phyloP scores from a whole-genome alignment of 2,113 vertebrate genomes.

The Pluvialis apricaria region DNA sequence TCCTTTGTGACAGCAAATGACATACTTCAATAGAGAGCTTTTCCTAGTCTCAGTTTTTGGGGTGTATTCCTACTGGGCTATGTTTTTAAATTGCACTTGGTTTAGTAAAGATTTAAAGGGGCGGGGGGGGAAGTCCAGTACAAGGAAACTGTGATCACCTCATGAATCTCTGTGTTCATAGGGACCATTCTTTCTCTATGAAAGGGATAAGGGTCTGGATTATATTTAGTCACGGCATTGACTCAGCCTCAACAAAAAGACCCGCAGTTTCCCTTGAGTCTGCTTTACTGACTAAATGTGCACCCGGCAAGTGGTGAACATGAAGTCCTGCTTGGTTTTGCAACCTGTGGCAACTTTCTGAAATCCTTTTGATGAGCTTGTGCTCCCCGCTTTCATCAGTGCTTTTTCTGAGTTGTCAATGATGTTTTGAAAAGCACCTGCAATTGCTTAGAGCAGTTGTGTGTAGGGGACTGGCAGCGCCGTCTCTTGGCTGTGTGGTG shows the following conservation, averaged over 20 bases:
- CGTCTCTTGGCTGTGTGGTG: accelerated
- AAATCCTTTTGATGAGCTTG: not conserved
- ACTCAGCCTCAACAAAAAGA: not conserved
- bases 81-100: not conserved
- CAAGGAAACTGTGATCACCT: not conserved
- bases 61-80: not conserved
- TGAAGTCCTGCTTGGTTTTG: not conserved
- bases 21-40: not conserved
- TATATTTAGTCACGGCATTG: not conserved
- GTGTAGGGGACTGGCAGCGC: accelerated
- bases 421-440: accelerated
- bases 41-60: not conserved
- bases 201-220: not conserved
- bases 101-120: not conserved
- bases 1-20: not conserved
- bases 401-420: not conserved
- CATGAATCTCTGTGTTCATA: accelerated
- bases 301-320: accelerated
- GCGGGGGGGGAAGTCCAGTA: not conserved
- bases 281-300: accelerated
- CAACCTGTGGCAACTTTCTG: not conserved
- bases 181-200: not conserved
- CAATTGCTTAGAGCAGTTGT: accelerated
- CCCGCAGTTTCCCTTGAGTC: accelerated
- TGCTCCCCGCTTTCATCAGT: accelerated